Conservation (phyloP, 2,113 vertebrate genomes). For the Charina bottae region DNA sequence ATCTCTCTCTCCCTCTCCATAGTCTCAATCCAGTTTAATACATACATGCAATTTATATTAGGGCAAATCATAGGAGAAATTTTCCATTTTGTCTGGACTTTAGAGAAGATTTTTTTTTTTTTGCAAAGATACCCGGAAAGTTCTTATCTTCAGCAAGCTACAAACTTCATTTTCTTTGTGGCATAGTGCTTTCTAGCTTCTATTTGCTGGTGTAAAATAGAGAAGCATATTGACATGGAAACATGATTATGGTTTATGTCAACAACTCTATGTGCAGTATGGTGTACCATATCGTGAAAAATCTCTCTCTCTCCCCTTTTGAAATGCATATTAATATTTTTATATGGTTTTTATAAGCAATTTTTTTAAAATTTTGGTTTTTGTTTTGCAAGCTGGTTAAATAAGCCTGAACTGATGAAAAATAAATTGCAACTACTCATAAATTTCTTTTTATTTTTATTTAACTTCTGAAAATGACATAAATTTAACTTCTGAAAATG, state of each 20-base stretch:
- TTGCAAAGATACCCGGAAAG: neutral
- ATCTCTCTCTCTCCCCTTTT: neutral
- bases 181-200: neutral
- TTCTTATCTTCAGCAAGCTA: neutral
- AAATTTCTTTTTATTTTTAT: neutral
- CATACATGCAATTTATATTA: neutral
- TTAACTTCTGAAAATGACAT: too few species aligned
- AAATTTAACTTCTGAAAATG: too few species aligned
- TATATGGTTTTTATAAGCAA: neutral
- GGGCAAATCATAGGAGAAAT: neutral
- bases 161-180: neutral
- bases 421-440: neutral
- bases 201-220: neutral
- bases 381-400: neutral
- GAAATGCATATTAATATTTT: neutral
- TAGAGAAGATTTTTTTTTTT: neutral
- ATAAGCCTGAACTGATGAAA: neutral
- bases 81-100: neutral
- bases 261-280: neutral
- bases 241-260: neutral
- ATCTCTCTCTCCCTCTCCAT: too few species aligned
- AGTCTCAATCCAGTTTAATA: neutral
- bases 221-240: constrained; percentile 1
- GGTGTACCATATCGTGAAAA: neutral
- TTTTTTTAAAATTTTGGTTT: neutral